A percentile compares a stretch with the other conserved stretches of the same genome.
phyloP scores from a whole-genome alignment of 2,888 invertebrate species.

The Hypsopygia costalis region DNA sequence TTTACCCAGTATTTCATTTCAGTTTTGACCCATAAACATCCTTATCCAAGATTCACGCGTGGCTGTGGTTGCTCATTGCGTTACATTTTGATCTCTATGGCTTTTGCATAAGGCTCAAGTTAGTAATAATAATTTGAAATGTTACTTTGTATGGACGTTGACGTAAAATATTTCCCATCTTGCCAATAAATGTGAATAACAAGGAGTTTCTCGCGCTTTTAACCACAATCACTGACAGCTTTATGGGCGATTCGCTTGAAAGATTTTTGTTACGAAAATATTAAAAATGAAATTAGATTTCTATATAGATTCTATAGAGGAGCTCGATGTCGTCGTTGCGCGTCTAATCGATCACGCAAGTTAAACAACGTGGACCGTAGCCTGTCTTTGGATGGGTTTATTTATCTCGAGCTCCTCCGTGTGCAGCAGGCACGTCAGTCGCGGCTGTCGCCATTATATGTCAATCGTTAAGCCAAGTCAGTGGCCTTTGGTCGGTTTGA shows the following conservation, averaged over 20 bases:
- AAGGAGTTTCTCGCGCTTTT: neutral
- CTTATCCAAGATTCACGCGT: neutral
- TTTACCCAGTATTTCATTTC: neutral
- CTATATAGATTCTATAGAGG: neutral
- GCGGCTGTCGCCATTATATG: too few relatives aligned
- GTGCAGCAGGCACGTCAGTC: too few relatives aligned
- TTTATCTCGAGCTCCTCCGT: too few relatives aligned
- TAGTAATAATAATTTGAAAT: neutral
- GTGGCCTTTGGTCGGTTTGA: too few relatives aligned
- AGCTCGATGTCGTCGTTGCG: too few relatives aligned
- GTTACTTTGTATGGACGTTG: constrained; percentile 3
- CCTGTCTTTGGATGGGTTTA: too few relatives aligned
- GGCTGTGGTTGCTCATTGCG: neutral
- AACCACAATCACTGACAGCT: neutral
- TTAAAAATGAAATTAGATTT: neutral
- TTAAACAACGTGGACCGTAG: too few relatives aligned
- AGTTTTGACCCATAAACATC: neutral
- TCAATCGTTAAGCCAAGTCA: too few relatives aligned
- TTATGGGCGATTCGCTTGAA: neutral
- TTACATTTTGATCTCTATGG: neutral
- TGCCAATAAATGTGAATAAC: neutral
- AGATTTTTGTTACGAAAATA: neutral
- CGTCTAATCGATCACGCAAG: too few relatives aligned
- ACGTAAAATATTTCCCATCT: constrained; percentile 2
- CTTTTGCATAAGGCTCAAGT: neutral